A percentile compares a stretch with the other conserved stretches of the same genome.
phyloP scores from a whole-genome alignment of 2,888 invertebrate genomes.

The Gymnoscelis rufifasciata region DNA sequence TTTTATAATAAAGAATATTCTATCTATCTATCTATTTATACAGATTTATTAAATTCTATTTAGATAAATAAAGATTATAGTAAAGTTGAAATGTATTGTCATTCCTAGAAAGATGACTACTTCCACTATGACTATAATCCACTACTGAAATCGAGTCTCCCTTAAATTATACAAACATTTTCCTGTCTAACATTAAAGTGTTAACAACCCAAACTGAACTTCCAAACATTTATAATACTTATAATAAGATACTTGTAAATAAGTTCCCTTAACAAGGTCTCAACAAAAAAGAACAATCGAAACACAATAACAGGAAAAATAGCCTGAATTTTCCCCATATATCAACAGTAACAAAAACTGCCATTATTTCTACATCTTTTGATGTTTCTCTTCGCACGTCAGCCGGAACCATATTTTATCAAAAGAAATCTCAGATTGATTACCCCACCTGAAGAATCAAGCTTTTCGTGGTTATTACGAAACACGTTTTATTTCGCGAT shows the following conservation, averaged over 20 bases:
- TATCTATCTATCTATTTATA: too few species aligned
- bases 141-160: too few species aligned
- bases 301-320: constrained; percentile 17
- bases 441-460: constrained; percentile 42
- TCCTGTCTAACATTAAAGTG: too few species aligned
- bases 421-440: constrained; percentile 47
- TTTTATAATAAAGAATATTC: too few species aligned
- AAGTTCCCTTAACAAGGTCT: background rate
- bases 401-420: constrained; percentile 5
- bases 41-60: too few species aligned
- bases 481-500: constrained; percentile 12
- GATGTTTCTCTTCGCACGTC: constrained; percentile 23
- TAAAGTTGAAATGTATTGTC: too few species aligned
- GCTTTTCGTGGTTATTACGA: constrained; percentile 7
- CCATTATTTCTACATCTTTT: constrained; percentile 37
- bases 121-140: too few species aligned
- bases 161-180: too few species aligned
- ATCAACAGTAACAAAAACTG: constrained; percentile 17
- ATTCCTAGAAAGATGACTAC: too few species aligned
- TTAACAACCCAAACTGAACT: too few species aligned
- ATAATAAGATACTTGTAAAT: too few species aligned
- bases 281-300: constrained; percentile 4
- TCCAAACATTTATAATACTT: background rate
- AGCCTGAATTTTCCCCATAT: constrained; percentile 16
- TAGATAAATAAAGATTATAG: too few species aligned